A percentile compares a stretch with the other conserved stretches of the same genome.
Conservation (phyloP, 1,140 invertebrate species). For the Coenobita brevimanus region DNA sequence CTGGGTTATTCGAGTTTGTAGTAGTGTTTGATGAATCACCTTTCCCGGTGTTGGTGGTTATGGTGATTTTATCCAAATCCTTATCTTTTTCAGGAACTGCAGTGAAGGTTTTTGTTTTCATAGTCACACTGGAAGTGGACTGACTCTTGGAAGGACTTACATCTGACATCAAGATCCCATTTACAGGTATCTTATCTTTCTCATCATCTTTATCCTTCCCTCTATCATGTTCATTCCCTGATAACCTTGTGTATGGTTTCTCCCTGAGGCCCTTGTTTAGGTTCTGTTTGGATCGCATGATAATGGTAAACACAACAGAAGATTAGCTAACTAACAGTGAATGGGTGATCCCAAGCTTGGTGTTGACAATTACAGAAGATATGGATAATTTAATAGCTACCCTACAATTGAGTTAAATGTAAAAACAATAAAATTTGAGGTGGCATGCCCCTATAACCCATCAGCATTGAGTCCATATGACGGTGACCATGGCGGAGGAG, state of each 20-base stretch:
- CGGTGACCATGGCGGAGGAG: too few species aligned
- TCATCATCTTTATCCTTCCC: not conserved
- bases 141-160: too few species aligned
- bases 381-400: too few species aligned
- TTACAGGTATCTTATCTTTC: too few species aligned
- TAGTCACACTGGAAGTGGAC: not conserved
- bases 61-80: not conserved
- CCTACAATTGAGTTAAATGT: too few species aligned
- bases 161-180: too few species aligned
- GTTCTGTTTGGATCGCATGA: constrained; percentile 26
- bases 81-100: not conserved
- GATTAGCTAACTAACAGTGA: too few species aligned
- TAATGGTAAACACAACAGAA: not conserved
- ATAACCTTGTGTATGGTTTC: not conserved
- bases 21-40: not conserved
- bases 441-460: too few species aligned
- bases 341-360: too few species aligned
- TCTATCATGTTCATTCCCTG: not conserved
- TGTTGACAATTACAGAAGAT: too few species aligned
- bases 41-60: constrained; percentile 28
- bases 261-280: not conserved
- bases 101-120: not conserved
- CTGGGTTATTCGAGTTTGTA: not conserved
- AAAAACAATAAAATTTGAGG: too few species aligned
- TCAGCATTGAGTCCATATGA: too few species aligned